Evolutionary conservation across 1,140 invertebrate species (phyloP).

Genomic region (Tigriopus japonicus): DNA sequence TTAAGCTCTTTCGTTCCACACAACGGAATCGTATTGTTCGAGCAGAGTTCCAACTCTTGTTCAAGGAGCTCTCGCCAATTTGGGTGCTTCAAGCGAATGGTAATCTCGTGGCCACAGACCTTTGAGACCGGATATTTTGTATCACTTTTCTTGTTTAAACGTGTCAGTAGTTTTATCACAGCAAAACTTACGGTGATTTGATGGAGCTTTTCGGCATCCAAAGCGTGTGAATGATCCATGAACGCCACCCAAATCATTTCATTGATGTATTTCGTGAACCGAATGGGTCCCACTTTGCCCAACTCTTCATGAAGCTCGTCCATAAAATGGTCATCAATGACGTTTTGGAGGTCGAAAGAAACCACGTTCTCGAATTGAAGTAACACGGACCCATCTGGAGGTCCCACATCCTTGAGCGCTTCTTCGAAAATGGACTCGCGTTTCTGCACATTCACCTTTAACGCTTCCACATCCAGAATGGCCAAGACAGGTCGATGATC

Average conservation of each 20-base stretch:
- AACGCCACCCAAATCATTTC: conserved; percentile 14
- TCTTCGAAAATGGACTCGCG: conserved; percentile 56
- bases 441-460: conserved; percentile 49
- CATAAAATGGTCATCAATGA: conserved; percentile 13
- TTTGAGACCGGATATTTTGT: conserved; percentile 20
- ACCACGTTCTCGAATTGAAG: conserved; percentile 31
- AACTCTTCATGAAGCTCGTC: neutral
- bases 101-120: conserved; percentile 45
- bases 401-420: conserved; percentile 66
- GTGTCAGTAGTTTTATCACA: neutral
- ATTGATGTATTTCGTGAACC: conserved; percentile 10
- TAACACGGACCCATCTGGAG: conserved; percentile 85
- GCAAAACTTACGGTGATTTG: conserved; percentile 4
- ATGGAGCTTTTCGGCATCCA: conserved; percentile 4
- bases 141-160: neutral
- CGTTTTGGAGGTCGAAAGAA: neutral
- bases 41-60: conserved; percentile 59
- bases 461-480: conserved; percentile 66
- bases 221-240: conserved; percentile 8
- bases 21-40: conserved; percentile 57
- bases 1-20: conserved; percentile 5
- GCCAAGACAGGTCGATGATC: conserved; percentile 89
- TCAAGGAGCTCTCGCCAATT: conserved; percentile 61
- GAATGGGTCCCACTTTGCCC: neutral
- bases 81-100: conserved; percentile 55